Percentiles rank a stretch among this genome's conserved stretches.
Evolutionary conservation across 2,888 invertebrate genomes (phyloP).

Genomic region (Erebia palarica): DNA sequence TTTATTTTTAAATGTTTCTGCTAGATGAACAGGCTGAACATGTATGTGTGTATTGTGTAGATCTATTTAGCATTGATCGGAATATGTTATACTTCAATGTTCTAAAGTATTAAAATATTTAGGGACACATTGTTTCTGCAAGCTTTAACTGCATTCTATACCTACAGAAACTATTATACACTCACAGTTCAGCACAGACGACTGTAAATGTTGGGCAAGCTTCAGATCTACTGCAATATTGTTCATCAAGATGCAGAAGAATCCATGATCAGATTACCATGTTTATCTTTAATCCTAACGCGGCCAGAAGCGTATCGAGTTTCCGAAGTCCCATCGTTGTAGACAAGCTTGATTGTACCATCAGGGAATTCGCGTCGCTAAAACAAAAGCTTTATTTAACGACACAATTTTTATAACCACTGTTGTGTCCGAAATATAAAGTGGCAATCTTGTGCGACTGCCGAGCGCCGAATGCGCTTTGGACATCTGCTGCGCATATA

Average conservation of each 20-base stretch:
- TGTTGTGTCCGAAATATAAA: too few species aligned
- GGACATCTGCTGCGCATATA: too few species aligned
- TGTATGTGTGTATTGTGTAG: too few species aligned
- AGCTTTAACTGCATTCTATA: not conserved
- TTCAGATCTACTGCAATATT: not conserved
- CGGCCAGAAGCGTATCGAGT: slow-evolving; percentile 95
- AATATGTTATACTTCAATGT: too few species aligned
- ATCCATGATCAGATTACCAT: slow-evolving; percentile 92
- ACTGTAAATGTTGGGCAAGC: not conserved
- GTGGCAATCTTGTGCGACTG: too few species aligned
- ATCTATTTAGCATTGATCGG: too few species aligned
- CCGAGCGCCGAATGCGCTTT: too few species aligned
- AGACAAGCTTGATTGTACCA: slow-evolving; percentile 94
- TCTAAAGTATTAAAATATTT: too few species aligned
- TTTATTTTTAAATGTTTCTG: too few species aligned
- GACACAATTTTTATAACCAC: not conserved
- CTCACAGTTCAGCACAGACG: not conserved
- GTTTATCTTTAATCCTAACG: slow-evolving; percentile 91
- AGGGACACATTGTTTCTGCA: too few species aligned
- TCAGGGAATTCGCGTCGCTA: slow-evolving; percentile 95
- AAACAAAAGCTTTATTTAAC: slow-evolving; percentile 43
- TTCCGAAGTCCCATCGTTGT: slow-evolving; percentile 94
- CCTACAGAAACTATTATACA: not conserved
- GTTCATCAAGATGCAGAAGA: slow-evolving; percentile 64
- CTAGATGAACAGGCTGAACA: too few species aligned